phyloP scores from a whole-genome alignment of 1,140 invertebrate species.

The Microvelia longipes region DNA sequence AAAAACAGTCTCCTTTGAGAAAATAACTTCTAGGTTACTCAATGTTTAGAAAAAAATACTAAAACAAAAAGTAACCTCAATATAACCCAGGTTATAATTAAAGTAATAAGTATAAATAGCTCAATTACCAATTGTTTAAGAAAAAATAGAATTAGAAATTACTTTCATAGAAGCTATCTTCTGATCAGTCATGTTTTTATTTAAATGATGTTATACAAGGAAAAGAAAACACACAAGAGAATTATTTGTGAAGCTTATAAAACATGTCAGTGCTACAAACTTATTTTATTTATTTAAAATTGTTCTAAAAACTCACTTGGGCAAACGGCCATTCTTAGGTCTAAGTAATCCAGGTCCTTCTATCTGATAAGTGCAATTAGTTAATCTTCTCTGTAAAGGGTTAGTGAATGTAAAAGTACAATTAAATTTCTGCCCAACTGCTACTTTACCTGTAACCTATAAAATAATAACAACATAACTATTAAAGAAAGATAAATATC shows the following conservation, averaged over 20 bases:
- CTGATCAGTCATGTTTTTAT: too few relatives aligned
- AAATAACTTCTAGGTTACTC: too few relatives aligned
- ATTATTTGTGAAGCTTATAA: neutral
- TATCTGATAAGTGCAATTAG: slow-evolving; percentile 44
- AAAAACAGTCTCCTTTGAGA: too few relatives aligned
- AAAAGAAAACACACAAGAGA: neutral
- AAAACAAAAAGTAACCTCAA: too few relatives aligned
- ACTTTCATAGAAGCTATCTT: too few relatives aligned
- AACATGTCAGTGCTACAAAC: slow-evolving; percentile 1
- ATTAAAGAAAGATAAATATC: too few relatives aligned
- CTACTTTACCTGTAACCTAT: slow-evolving; percentile 14
- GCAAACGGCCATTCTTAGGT: slow-evolving; percentile 10
- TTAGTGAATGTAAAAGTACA: slow-evolving; percentile 44
- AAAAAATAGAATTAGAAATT: too few relatives aligned
- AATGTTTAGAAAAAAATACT: too few relatives aligned
- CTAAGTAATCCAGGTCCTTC: slow-evolving; percentile 45
- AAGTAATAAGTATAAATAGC: too few relatives aligned
- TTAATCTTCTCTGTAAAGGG: slow-evolving; percentile 41
- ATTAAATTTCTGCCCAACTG: slow-evolving; percentile 25
- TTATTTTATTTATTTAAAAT: slow-evolving; percentile 26
- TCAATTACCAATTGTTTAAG: too few relatives aligned
- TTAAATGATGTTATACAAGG: too few relatives aligned
- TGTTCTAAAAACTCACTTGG: slow-evolving; percentile 33
- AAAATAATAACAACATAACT: neutral
- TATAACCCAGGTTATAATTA: too few relatives aligned